Conservation (phyloP, 2,888 invertebrate species). For the Peribatodes rhomboidaria region DNA sequence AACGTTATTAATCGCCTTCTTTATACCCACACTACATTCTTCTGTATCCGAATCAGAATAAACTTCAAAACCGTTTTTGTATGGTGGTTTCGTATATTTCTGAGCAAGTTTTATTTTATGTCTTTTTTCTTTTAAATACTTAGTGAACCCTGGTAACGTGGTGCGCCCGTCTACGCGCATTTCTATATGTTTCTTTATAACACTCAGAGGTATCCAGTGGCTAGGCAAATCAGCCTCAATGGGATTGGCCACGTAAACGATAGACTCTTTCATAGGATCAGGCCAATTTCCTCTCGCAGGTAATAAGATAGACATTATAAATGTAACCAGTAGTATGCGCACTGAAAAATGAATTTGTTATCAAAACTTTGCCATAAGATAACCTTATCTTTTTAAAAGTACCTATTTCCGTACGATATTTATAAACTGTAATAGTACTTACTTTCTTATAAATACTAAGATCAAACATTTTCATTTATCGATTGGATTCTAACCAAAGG, state of each 20-base stretch:
- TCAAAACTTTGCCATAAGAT: constrained; percentile 9
- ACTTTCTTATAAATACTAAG: constrained; percentile 42
- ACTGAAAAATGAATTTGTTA: constrained; percentile 52
- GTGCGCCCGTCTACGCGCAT: constrained; percentile 48
- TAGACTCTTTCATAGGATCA: constrained; percentile 48
- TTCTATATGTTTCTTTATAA: constrained; percentile 61
- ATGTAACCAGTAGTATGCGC: constrained; percentile 51
- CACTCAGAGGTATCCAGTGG: constrained; percentile 63
- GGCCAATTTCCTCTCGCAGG: constrained; percentile 49
- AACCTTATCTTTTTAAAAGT: neutral
- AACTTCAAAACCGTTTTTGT: neutral
- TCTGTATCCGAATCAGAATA: neutral
- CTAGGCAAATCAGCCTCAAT: constrained; percentile 64
- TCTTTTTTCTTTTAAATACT: neutral
- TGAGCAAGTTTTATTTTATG: neutral
- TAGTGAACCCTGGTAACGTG: neutral
- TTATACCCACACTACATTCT: neutral
- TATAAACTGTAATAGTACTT: constrained; percentile 24
- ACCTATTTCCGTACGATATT: neutral
- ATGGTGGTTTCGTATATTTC: neutral
- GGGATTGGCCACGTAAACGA: constrained; percentile 62
- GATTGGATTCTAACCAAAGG: constrained; percentile 1
- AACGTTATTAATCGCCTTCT: neutral
- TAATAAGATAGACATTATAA: constrained; percentile 49
- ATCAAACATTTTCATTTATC: constrained; percentile 38